These are phyloP conservation scores for Peromyscus eremicus DNA, from an alignment of 2,797 vertebrate species.

Conservation along the genomic window DNA sequence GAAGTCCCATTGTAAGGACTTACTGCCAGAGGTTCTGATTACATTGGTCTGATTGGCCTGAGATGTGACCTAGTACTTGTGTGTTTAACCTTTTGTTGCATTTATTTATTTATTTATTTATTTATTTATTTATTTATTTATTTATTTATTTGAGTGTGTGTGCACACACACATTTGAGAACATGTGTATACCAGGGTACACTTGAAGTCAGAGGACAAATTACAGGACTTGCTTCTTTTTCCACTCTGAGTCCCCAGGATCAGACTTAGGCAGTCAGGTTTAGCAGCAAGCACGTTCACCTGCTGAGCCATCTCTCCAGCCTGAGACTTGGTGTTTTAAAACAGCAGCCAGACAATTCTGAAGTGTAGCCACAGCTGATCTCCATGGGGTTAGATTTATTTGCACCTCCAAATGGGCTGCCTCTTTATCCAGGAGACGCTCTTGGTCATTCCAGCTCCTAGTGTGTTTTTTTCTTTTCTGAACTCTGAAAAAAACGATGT, in stretches of 20 bases:
- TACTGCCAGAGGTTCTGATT: constrained; percentile 36
- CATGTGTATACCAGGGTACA: background rate
- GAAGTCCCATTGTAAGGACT: background rate
- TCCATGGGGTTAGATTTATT: background rate
- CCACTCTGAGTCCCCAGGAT: background rate
- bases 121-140: background rate
- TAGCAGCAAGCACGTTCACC: background rate
- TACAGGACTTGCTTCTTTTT: background rate
- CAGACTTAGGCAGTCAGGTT: background rate
- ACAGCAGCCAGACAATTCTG: constrained; percentile 23
- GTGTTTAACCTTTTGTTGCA: background rate
- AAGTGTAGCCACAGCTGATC: constrained; percentile 8
- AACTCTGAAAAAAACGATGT: background rate
- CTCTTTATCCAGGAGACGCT: background rate
- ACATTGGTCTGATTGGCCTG: background rate
- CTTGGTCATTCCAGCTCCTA: constrained; percentile 14
- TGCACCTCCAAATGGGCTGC: background rate
- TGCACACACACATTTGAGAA: background rate
- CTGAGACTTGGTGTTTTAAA: background rate
- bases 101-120: constrained; percentile 1
- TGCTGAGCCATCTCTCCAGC: background rate
- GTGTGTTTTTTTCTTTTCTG: background rate
- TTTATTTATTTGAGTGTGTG: background rate
- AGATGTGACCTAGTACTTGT: background rate
- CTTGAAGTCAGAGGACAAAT: background rate